Conservation (phyloP, 2,888 invertebrate species). For the Cheilosia vernalis region DNA sequence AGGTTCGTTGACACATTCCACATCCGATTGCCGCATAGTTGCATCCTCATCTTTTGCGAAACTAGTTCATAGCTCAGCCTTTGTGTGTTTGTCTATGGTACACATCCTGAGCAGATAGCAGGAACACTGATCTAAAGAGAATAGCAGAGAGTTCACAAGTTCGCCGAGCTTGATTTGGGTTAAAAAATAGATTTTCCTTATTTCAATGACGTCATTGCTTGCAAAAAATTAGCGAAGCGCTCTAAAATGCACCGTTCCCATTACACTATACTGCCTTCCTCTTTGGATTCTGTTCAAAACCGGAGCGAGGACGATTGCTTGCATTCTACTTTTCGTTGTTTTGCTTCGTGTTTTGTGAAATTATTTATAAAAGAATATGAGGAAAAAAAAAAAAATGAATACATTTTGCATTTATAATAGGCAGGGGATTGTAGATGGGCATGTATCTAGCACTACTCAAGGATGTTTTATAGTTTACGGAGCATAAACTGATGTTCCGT, state of each 20-base stretch:
- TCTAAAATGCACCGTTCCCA: constrained; percentile 34
- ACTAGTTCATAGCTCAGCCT: constrained; percentile 62
- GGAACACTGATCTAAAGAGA: neutral
- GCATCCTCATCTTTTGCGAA: constrained; percentile 54
- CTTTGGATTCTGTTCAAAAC: constrained; percentile 54
- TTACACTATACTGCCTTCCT: constrained; percentile 35
- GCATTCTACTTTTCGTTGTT: constrained; percentile 30
- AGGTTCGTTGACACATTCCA: constrained; percentile 70
- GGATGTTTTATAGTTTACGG: neutral
- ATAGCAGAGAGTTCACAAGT: constrained; percentile 27
- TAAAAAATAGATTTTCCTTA: constrained; percentile 65
- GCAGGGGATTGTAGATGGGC: neutral
- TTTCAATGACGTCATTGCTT: constrained; percentile 63
- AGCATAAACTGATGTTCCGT: constrained; percentile 29
- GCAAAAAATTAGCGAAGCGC: constrained; percentile 19
- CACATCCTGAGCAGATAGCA: neutral
- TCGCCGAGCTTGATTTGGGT: constrained; percentile 69
- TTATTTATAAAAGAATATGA: constrained; percentile 32
- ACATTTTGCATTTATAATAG: constrained; percentile 27
- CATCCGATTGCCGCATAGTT: constrained; percentile 55
- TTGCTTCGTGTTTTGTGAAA: constrained; percentile 11
- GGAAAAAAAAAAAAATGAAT: neutral
- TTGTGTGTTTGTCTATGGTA: constrained; percentile 9
- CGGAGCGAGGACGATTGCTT: constrained; percentile 66
- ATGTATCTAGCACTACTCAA: constrained; percentile 4